Evolutionary conservation across 2,888 invertebrate genomes (phyloP), one percentile per base, ranked within the genome.

Genomic region (Autographa pulchrina): DNA sequence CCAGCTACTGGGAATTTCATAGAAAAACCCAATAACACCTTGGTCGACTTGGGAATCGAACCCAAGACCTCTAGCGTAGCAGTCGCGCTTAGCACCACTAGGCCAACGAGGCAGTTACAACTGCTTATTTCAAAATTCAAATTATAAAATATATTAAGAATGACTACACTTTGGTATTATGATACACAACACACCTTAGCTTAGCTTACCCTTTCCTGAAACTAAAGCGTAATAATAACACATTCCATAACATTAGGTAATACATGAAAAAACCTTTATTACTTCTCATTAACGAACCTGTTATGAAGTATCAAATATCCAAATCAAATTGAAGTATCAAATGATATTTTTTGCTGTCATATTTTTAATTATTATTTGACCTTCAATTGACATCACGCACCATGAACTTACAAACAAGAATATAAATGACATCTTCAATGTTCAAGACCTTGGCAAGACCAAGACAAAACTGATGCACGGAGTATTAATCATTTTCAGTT

Each of bases 401-500:
- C 1, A 74, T 56, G 56, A 62, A 64, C 18, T 52, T 18, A 52
- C 20, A 14, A 64, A 66, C 2, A 65, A 62, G 56, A 48, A 62
- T 1, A 2, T 9, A 16, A 75, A 59, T 64, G 62, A 52, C 62
- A 48, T 48, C 41, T 71, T 52, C 20, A 38, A n/a, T 16, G 38
- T 80, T 18, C 14, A 48, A 62, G 18, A 62, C 81, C 77, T 76
- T 76, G 72, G 66, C 77, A 80, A 31, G n/a, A 31, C 54, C 35
- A 8, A 38, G 9, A 38, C 14, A 31, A 56, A 43, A 66, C 14
- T 18, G n/a, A 67, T 38, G 11, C 4, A 59, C 32, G 41, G 11
- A 56, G 43, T 41, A 77, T 77, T 70, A 64, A 67, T 79, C 66
- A 77, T 64, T 20, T 38, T 25, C 41, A 56, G 6, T n/a, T 48